phyloP scores from a whole-genome alignment of 2,888 invertebrate species.

The Sabellastarte sp. region DNA sequence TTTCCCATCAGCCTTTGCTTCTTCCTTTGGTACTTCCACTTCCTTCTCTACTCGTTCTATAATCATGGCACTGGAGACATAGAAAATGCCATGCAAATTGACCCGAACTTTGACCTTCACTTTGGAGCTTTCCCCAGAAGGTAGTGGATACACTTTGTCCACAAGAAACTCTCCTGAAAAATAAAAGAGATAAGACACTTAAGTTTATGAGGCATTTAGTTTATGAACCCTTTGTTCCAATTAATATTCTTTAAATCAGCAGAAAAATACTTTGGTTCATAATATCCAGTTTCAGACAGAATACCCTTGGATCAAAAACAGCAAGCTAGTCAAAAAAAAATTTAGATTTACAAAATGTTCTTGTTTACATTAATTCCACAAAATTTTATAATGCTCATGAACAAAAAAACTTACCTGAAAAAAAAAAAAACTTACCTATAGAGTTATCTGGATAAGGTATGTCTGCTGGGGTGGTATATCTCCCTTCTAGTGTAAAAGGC shows the following conservation, averaged over 20 bases:
- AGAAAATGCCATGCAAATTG: slow-evolving; percentile 89
- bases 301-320: too few species aligned
- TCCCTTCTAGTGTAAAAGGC: slow-evolving; percentile 83
- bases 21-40: slow-evolving; percentile 25
- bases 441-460: slow-evolving; percentile 35
- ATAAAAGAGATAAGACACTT: neutral
- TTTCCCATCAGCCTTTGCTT: slow-evolving; percentile 27
- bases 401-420: too few species aligned
- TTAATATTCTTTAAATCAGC: neutral
- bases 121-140: slow-evolving; percentile 89
- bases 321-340: too few species aligned
- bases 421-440: neutral
- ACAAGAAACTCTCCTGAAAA: slow-evolving; percentile 59
- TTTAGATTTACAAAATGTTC: too few species aligned
- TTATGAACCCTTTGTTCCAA: neutral
- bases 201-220: neutral
- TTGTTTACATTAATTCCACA: too few species aligned
- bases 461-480: slow-evolving; percentile 66
- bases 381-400: too few species aligned
- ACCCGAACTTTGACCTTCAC: slow-evolving; percentile 90
- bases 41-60: slow-evolving; percentile 52
- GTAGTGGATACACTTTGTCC: slow-evolving; percentile 71
- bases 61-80: slow-evolving; percentile 78
- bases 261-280: too few species aligned
- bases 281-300: too few species aligned